These are phyloP conservation scores for Allobates femoralis DNA, from an alignment of 2,797 vertebrate genomes.

Conservation along the genomic window DNA sequence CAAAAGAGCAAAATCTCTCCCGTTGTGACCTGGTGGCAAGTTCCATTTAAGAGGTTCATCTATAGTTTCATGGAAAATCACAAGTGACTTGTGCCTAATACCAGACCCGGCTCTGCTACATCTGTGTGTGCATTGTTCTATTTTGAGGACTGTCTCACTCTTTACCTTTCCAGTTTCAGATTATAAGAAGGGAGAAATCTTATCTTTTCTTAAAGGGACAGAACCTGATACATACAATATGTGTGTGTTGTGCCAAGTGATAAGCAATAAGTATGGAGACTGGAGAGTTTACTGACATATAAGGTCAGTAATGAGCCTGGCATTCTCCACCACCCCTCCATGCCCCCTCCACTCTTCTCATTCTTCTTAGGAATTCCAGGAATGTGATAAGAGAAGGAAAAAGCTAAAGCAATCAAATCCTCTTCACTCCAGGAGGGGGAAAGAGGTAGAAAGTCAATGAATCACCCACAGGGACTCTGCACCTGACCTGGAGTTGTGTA, in stretches of 20 bases:
- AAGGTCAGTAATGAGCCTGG: conserved; percentile 17
- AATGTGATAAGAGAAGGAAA: conserved; percentile 60
- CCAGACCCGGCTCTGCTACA: neutral
- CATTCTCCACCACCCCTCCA: neutral
- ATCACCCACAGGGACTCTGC: conserved; percentile 7
- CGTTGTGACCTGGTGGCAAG: neutral
- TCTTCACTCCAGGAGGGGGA: conserved; percentile 20
- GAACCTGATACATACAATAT: neutral
- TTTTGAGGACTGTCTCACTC: neutral
- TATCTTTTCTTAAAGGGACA: conserved; percentile 2
- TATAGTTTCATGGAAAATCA: neutral
- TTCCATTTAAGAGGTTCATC: neutral
- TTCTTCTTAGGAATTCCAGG: conserved; percentile 46
- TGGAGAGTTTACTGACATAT: conserved; percentile 9
- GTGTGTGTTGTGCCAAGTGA: conserved; percentile 1
- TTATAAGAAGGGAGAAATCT: neutral
- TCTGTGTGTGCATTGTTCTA: neutral
- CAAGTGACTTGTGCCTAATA: neutral
- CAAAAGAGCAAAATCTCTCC: no score
- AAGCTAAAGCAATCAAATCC: conserved; percentile 51
- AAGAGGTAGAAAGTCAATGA: conserved; percentile 17
- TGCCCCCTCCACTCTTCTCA: conserved; percentile 12
- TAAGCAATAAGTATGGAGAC: neutral
- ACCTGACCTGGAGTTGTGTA: conserved; percentile 25
- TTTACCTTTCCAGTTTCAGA: neutral